Percentiles rank a stretch among this genome's conserved stretches.
Evolutionary conservation across 2,113 vertebrate genomes (phyloP).

Genomic region (Bostrychus sinensis): DNA sequence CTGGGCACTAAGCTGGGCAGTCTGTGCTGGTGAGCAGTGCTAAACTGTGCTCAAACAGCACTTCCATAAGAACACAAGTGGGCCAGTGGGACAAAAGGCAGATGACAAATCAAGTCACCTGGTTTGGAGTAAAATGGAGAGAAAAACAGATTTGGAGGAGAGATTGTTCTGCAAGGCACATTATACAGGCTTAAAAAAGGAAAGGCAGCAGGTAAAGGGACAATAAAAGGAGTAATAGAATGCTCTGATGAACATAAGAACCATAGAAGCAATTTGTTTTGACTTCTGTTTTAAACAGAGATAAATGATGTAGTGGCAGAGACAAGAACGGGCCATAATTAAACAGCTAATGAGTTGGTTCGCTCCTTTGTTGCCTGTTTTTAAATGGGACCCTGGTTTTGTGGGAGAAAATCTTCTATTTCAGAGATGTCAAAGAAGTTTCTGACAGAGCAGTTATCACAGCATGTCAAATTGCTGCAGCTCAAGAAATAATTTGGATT

Average conservation of each 20-base stretch:
- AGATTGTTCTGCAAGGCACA: constrained; percentile 59
- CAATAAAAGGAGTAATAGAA: constrained; percentile 31
- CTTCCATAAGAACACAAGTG: constrained; percentile 60
- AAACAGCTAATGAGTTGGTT: constrained; percentile 98
- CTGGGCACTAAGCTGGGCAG: constrained; percentile 44
- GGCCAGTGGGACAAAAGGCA: constrained; percentile 53
- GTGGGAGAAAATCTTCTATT: constrained; percentile 95
- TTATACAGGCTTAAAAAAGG: constrained; percentile 59
- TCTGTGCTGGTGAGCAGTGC: constrained; percentile 37
- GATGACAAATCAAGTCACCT: constrained; percentile 63
- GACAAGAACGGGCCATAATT: constrained; percentile 88
- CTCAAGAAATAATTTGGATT: constrained; percentile 94
- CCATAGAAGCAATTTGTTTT: constrained; percentile 67
- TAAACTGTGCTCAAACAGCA: constrained; percentile 68
- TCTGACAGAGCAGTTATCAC: constrained; percentile 99
- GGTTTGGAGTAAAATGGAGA: constrained; percentile 53
- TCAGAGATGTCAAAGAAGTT: constrained; percentile 90
- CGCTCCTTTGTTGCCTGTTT: constrained; percentile 86
- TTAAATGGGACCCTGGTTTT: constrained; percentile 75
- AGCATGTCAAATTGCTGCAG: constrained; percentile 98
- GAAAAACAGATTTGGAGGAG: constrained; percentile 50
- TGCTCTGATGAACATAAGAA: constrained; percentile 50
- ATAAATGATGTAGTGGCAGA: constrained; percentile 73
- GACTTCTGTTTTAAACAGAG: constrained; percentile 76
- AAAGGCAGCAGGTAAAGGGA: constrained; percentile 41